A percentile compares a stretch with the other conserved stretches of the same genome.
phyloP scores from a whole-genome alignment of 1,140 invertebrate species.

The Eumaeus atala region DNA sequence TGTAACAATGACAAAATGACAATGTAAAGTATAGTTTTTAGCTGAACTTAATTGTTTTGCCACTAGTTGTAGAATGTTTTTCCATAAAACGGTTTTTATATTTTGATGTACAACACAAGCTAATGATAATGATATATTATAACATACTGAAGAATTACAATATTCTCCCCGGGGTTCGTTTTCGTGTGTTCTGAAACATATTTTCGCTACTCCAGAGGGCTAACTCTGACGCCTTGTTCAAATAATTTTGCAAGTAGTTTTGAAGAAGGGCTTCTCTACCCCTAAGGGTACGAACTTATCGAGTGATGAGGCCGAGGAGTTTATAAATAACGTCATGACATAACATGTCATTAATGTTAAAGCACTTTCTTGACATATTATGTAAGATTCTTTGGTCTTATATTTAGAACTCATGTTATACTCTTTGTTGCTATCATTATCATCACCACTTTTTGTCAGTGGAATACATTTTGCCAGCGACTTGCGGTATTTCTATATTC shows the following conservation, averaged over 20 bases:
- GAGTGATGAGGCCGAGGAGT: constrained; percentile 28
- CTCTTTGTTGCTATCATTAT: too few species aligned
- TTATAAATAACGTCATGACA: constrained; percentile 17
- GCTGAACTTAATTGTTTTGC: too few species aligned
- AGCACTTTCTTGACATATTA: neutral
- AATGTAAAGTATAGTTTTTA: too few species aligned
- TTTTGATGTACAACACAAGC: too few species aligned
- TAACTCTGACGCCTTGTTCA: constrained; percentile 44
- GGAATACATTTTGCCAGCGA: too few species aligned
- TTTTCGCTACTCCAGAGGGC: constrained; percentile 29
- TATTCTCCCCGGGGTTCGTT: constrained; percentile 30
- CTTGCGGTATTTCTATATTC: too few species aligned
- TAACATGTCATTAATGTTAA: constrained; percentile 13
- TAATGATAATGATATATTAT: constrained; percentile 17
- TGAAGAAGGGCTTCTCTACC: constrained; percentile 49
- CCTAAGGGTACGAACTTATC: constrained; percentile 52
- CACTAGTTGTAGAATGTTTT: too few species aligned
- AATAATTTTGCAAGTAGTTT: constrained; percentile 66
- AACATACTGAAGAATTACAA: constrained; percentile 25
- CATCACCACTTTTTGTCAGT: too few species aligned
- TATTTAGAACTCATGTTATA: too few species aligned
- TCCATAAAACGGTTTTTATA: too few species aligned
- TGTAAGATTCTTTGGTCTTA: too few species aligned
- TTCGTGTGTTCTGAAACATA: constrained; percentile 35
- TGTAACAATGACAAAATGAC: too few species aligned